Evolutionary conservation across 2,113 vertebrate species (phyloP).

Genomic region (Catharus minimus): DNA sequence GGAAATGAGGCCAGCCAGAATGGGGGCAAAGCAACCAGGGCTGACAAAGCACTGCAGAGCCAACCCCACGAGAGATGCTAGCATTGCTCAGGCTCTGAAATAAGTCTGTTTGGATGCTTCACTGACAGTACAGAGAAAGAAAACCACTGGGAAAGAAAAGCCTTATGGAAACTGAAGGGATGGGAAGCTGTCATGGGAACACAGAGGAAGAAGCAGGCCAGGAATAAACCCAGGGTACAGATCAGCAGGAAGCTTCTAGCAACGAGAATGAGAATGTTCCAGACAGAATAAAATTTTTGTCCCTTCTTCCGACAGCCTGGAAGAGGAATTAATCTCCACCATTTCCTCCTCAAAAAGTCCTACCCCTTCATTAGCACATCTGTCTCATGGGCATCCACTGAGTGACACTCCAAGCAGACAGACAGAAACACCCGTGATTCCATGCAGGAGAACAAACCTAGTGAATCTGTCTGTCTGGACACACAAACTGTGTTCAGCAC

Average conservation of each 20-base stretch:
- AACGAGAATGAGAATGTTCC: background rate
- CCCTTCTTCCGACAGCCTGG: background rate
- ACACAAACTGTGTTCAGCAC: background rate
- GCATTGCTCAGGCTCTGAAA: background rate
- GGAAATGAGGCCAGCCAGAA: background rate
- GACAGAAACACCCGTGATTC: background rate
- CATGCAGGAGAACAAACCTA: background rate
- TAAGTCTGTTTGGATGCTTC: background rate
- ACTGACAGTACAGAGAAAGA: slow-evolving; percentile 1
- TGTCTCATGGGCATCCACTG: background rate
- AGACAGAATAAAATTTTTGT: background rate
- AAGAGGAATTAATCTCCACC: background rate
- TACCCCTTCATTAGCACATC: background rate
- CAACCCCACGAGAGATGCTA: background rate
- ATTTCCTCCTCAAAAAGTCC: background rate
- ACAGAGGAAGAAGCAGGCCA: background rate
- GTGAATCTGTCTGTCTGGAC: background rate
- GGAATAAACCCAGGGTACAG: background rate
- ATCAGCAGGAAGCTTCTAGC: background rate
- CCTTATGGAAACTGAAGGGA: background rate
- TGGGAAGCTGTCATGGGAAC: background rate
- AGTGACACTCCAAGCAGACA: background rate
- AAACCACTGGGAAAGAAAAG: background rate
- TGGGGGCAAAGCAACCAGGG: background rate
- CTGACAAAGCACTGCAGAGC: background rate